These are phyloP conservation scores for Xylophagus ater DNA, from an alignment of 2,888 invertebrate species.

Conservation along the genomic window DNA sequence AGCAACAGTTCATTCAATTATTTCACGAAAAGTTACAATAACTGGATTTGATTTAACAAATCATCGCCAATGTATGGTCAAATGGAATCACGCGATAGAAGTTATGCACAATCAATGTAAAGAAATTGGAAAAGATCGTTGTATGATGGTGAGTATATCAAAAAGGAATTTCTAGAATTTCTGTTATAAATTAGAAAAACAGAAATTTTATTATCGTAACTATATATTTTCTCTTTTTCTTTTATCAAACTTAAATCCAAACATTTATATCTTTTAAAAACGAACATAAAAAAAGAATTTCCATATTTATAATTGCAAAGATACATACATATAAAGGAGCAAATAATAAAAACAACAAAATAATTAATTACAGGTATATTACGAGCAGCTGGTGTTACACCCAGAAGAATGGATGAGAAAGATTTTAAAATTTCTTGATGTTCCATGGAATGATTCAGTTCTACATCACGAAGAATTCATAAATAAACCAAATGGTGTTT, in stretches of 20 bases:
- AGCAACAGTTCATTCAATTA: slow-evolving; percentile 97
- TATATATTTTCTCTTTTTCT: no score
- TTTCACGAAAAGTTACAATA: slow-evolving; percentile 73
- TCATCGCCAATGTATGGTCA: slow-evolving; percentile 87
- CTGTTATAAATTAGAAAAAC: no score
- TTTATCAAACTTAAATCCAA: no score
- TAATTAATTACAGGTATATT: slow-evolving; percentile 58
- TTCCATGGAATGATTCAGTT: slow-evolving; percentile 92
- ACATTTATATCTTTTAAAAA: no score
- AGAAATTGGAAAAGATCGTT: slow-evolving; percentile 62
- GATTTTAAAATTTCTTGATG: slow-evolving; percentile 76
- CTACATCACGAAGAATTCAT: slow-evolving; percentile 96
- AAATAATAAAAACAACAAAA: no score
- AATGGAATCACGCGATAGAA: slow-evolving; percentile 94
- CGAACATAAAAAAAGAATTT: no score
- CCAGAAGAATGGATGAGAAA: slow-evolving; percentile 80
- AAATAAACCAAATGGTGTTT: slow-evolving; percentile 89
- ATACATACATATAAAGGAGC: no score
- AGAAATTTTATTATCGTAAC: no score
- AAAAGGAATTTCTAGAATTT: no score
- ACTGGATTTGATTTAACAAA: slow-evolving; percentile 86
- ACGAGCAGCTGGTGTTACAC: slow-evolving; percentile 94
- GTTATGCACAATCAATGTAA: slow-evolving; percentile 90
- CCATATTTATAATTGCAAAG: no score
- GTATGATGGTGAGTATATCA: slow-evolving; percentile 54